Evolutionary conservation across 2,888 invertebrate genomes (phyloP).

Genomic region (Sphaerophoria taeniata): DNA sequence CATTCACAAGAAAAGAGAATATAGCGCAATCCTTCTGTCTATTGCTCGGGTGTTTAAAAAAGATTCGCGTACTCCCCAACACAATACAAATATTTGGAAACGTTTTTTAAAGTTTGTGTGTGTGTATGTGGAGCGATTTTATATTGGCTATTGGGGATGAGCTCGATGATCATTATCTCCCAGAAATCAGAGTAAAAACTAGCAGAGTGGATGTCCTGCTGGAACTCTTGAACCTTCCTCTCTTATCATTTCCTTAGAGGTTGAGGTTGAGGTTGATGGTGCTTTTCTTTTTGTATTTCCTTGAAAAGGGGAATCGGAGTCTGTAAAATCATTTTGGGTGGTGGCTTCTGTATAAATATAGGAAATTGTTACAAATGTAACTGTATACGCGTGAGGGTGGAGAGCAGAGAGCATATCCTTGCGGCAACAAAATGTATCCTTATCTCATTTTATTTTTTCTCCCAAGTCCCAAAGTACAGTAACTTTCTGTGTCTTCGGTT

Average conservation of each 20-base stretch:
- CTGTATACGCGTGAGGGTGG: not conserved
- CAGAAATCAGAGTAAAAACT: slow-evolving; percentile 69
- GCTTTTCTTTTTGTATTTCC: no score
- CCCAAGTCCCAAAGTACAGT: slow-evolving; percentile 46
- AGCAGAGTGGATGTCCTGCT: slow-evolving; percentile 65
- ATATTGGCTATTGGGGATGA: slow-evolving; percentile 54
- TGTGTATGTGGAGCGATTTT: no score
- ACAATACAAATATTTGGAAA: slow-evolving; percentile 26
- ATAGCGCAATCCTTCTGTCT: no score
- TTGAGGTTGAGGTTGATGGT: no score
- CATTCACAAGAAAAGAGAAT: slow-evolving; percentile 59
- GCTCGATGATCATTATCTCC: slow-evolving; percentile 71
- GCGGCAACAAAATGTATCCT: slow-evolving; percentile 25
- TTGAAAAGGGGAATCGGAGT: not conserved
- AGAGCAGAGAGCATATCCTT: slow-evolving; percentile 10
- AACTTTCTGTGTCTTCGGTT: slow-evolving; percentile 38
- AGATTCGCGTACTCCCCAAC: slow-evolving; percentile 1
- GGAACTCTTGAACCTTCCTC: slow-evolving; percentile 70
- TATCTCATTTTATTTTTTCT: slow-evolving; percentile 32
- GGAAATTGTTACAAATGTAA: slow-evolving; percentile 38
- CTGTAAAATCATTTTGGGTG: slow-evolving; percentile 11
- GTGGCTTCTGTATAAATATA: slow-evolving; percentile 14
- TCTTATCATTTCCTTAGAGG: slow-evolving; percentile 18
- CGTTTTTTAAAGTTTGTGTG: slow-evolving; percentile 49
- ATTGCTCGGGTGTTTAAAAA: no score